Percentiles rank a stretch among this genome's conserved stretches.
phyloP scores from a whole-genome alignment of 2,113 vertebrate species.

The Ochotona curzoniae region DNA sequence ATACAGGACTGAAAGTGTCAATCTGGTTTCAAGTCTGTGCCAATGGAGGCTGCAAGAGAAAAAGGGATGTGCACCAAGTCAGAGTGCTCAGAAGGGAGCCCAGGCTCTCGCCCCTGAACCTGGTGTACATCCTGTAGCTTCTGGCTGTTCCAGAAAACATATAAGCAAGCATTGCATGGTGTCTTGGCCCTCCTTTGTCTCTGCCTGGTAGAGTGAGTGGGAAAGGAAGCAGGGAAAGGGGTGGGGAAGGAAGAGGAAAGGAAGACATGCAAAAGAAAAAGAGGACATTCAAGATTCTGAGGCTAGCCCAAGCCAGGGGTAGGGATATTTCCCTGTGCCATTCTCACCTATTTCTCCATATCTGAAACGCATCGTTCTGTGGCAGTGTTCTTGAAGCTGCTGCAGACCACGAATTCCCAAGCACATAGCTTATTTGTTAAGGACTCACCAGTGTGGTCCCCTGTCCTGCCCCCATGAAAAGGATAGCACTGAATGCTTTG shows the following conservation, averaged over 20 bases:
- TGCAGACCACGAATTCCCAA: not conserved
- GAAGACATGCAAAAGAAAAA: not conserved
- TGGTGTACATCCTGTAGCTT: not conserved
- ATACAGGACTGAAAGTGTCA: rapidly evolving
- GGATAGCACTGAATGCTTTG: not conserved
- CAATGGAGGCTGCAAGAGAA: not conserved
- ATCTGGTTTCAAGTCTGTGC: no score
- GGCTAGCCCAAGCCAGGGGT: not conserved
- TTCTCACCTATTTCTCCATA: not conserved
- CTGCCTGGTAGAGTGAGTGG: not conserved
- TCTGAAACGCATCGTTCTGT: not conserved
- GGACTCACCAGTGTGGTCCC: rapidly evolving
- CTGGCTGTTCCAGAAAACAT: no score
- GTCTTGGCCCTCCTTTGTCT: not conserved
- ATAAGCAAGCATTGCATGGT: not conserved
- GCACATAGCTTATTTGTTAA: not conserved
- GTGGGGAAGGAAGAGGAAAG: rapidly evolving
- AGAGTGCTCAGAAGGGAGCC: rapidly evolving
- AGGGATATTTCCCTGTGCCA: not conserved
- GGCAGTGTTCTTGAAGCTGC: not conserved
- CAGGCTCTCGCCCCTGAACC: not conserved
- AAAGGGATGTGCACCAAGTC: rapidly evolving
- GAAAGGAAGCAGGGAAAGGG: not conserved
- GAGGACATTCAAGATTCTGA: no score
- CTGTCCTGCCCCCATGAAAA: rapidly evolving